Evolutionary conservation across 2,113 vertebrate species (phyloP).

Genomic region (Brachypteracias leptosomus): DNA sequence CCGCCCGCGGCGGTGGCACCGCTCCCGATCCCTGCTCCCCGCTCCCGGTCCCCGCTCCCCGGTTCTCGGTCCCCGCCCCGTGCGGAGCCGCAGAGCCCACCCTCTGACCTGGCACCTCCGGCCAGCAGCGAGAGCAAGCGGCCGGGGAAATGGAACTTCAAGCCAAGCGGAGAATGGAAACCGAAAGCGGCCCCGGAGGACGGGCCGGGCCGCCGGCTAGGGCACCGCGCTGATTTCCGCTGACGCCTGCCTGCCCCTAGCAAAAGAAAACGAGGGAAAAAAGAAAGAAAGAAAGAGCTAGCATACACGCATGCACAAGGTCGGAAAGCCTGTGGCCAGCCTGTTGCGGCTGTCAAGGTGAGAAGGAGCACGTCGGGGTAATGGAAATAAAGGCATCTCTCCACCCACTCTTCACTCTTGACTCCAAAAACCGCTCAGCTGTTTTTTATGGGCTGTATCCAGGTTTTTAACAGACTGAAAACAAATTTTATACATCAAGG

Average conservation of each 20-base stretch:
- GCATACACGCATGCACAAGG: fast-evolving
- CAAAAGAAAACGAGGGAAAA: fast-evolving
- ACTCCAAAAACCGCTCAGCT: not conserved
- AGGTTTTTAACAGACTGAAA: not conserved
- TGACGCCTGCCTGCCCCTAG: fast-evolving
- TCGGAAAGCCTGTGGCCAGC: too few species aligned
- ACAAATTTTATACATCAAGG: not conserved
- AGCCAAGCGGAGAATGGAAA: fast-evolving
- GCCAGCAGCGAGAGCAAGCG: too few species aligned
- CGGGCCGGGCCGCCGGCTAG: not conserved
- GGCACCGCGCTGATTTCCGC: fast-evolving
- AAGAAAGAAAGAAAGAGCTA: fast-evolving
- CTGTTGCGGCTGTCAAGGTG: fast-evolving
- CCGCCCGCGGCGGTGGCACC: too few species aligned
- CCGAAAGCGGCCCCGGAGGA: fast-evolving
- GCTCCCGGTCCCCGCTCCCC: too few species aligned
- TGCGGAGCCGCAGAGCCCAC: not conserved
- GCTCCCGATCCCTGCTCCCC: too few species aligned
- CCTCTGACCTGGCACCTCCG: not conserved
- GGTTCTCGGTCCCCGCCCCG: too few species aligned
- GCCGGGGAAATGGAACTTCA: not conserved
- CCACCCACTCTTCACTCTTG: not conserved
- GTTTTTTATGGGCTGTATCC: too few species aligned
- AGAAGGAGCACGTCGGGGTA: not conserved
- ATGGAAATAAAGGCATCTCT: fast-evolving